These are phyloP conservation scores for Tetramorium simillimum DNA, from an alignment of 1,140 invertebrate genomes.

Conservation along the genomic window DNA sequence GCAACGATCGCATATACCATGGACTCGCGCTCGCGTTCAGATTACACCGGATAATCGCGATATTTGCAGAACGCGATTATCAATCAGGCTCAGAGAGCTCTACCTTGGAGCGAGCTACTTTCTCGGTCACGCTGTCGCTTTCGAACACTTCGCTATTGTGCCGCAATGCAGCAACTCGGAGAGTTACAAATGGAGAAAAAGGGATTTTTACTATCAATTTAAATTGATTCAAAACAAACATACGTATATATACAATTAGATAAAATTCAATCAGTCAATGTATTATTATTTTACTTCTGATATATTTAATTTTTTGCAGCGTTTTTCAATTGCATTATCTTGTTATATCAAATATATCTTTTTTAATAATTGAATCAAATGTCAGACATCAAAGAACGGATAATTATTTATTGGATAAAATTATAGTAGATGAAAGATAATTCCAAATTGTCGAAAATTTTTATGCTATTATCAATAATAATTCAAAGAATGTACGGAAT, in stretches of 20 bases:
- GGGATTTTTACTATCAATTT: not conserved
- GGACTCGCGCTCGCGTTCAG: conserved; percentile 36
- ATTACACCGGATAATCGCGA: conserved; percentile 67
- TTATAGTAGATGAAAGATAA: not conserved
- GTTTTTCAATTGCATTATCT: not conserved
- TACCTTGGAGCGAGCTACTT: conserved; percentile 30
- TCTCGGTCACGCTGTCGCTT: conserved; percentile 55
- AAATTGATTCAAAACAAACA: not conserved
- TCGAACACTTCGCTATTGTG: conserved; percentile 33
- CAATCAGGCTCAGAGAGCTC: conserved; percentile 55
- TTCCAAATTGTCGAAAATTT: not conserved
- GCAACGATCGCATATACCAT: conserved; percentile 37
- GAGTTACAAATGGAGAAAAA: not conserved
- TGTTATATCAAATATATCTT: not conserved
- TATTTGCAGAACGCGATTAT: conserved; percentile 68
- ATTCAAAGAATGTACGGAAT: conserved; percentile 3
- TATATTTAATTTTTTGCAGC: not conserved
- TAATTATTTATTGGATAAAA: conserved; percentile 1
- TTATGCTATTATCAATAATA: conserved; percentile 22
- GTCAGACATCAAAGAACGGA: not conserved
- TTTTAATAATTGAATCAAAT: conserved; percentile 2
- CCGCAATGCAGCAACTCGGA: not conserved
- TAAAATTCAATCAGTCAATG: not conserved
- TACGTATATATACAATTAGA: not conserved
- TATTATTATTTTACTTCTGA: not conserved